Percentiles rank a stretch among this genome's conserved stretches.
phyloP scores from a whole-genome alignment of 2,113 vertebrate species.

The Vimba vimba region DNA sequence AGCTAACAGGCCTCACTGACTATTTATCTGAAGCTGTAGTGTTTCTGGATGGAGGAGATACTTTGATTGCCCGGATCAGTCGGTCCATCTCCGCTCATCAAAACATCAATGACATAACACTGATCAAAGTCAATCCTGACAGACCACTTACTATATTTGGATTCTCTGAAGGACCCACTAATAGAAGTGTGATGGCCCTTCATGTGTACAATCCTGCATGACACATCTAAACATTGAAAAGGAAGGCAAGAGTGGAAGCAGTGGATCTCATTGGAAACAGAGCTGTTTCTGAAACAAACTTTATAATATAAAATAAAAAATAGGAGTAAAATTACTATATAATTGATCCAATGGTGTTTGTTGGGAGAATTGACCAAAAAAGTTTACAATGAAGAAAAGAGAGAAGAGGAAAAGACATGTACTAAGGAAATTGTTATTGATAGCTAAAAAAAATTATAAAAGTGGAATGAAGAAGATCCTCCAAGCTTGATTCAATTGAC shows the following conservation, averaged over 20 bases:
- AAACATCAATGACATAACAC: slow-evolving; percentile 26
- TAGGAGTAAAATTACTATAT: neutral
- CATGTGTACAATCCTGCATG: neutral
- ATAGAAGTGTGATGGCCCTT: neutral
- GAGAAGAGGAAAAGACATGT: no score
- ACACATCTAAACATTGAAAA: neutral
- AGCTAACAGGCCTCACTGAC: neutral
- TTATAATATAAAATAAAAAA: neutral
- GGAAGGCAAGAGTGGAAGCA: neutral
- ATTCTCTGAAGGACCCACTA: neutral
- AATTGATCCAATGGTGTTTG: neutral
- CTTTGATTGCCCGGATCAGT: slow-evolving; percentile 9
- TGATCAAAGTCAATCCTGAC: slow-evolving; percentile 43
- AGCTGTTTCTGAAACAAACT: neutral
- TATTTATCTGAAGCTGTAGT: neutral
- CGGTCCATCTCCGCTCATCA: neutral
- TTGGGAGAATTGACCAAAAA: no score
- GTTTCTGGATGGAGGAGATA: neutral
- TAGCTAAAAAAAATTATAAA: no score
- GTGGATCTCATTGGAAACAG: neutral
- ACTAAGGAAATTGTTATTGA: no score
- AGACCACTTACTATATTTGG: neutral
- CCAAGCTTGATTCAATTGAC: no score
- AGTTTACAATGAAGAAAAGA: no score
- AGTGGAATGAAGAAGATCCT: no score